Base-by-base conservation (phyloP, 1,140 invertebrate species). In the Spodoptera frugiperda region DNA sequence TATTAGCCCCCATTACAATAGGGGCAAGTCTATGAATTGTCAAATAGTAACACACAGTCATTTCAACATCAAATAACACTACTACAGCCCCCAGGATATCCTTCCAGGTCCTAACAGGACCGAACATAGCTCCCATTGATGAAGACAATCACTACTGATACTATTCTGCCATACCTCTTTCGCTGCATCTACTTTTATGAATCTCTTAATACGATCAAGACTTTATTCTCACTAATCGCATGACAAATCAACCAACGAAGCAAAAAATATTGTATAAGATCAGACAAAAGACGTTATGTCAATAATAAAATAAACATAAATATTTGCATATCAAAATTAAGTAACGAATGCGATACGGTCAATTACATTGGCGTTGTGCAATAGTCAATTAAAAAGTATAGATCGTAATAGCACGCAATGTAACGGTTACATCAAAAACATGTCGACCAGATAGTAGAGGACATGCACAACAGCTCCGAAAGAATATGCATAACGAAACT, bases 341-440 rank as follows among this genome's bases (percentile, higher is more conserved):
- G 71, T 61, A 73, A 73, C 71, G n/a, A 15, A 73, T 49, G 30
- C 12, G 71, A 59, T 73, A 63, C 59, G 68, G 33, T 39, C 12
- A 51, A 72, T 78, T 71, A 67, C 71, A 70, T 19, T 61, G 48
- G 30, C 12, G 48, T 79, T 79, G 71, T 70, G 68, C 55, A 76
- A 79, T 21, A 49, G 73, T 51, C 70, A 77, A 79, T 79, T 79
- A 77, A 74, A n/a, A 68, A 79, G 30, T 59, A 59, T 76, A 68
- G 21, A 76, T 73, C 74, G 70, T 73, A 73, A 73, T 53, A 68
- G 44, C 68, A 79, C 49, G 75, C 78, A 77, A 77, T 68, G 78
- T 79, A 73, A 73, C 70, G 30, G 78, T 79, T 79, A 79, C 74
- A 72, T 79, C 61, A 55, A 78, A 73, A 78, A 78, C 71, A 74